A percentile compares a stretch with the other conserved stretches of the same genome.
Conservation (phyloP, 2,797 vertebrate species). For the Fistularia commersonii region DNA sequence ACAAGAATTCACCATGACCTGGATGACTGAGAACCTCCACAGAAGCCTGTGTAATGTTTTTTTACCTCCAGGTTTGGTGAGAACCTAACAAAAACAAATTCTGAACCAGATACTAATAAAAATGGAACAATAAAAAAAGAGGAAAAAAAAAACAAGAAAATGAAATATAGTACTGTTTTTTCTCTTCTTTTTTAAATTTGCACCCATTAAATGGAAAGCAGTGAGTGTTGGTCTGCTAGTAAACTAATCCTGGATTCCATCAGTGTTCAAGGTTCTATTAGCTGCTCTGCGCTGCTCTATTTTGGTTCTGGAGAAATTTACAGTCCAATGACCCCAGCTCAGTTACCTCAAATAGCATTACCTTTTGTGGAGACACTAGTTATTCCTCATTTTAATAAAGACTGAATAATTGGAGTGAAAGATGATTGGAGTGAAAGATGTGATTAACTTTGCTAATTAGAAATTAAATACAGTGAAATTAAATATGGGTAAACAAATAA, state of each 20-base stretch:
- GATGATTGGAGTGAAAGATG: too few species aligned
- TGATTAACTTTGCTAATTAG: too few species aligned
- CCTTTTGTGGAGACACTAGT: not conserved
- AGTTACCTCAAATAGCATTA: not conserved
- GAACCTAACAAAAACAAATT: too few species aligned
- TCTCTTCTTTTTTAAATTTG: too few species aligned
- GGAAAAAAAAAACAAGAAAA: not conserved
- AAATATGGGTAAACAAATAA: too few species aligned
- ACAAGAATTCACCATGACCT: too few species aligned
- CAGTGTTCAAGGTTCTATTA: not conserved
- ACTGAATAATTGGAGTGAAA: too few species aligned
- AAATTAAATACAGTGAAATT: too few species aligned
- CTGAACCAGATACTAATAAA: too few species aligned
- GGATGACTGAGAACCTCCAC: too few species aligned
- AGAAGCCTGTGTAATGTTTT: constrained; percentile 1
- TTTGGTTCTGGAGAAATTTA: not conserved
- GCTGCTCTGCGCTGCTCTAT: not conserved
- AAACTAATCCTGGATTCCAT: not conserved
- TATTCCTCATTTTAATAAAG: not conserved
- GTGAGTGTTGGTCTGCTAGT: not conserved
- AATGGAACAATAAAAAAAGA: not conserved
- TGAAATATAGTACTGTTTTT: too few species aligned
- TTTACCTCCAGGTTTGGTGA: not conserved
- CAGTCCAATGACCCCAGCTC: not conserved
- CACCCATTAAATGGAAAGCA: not conserved